phyloP scores from a whole-genome alignment of 2,888 invertebrate genomes.

The Periphyllus acericola region DNA sequence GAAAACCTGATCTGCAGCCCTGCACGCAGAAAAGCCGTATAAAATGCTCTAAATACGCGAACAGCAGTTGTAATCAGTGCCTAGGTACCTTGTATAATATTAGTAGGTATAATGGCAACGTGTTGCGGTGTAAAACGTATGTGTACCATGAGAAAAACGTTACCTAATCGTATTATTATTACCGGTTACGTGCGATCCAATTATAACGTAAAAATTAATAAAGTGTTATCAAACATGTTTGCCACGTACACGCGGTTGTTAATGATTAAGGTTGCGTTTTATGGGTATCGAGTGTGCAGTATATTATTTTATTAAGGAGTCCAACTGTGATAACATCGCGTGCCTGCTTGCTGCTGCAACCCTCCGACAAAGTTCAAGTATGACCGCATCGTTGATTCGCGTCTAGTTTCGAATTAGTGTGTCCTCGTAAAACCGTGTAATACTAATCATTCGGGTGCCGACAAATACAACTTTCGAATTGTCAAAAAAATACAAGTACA shows the following conservation, averaged over 20 bases:
- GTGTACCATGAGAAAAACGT: constrained; percentile 11
- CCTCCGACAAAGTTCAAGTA: neutral
- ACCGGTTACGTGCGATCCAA: constrained; percentile 42
- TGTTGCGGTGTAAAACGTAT: constrained; percentile 10
- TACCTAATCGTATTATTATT: constrained; percentile 32
- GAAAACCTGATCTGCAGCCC: constrained; percentile 32
- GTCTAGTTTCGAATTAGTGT: too few species aligned
- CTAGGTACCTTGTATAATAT: neutral
- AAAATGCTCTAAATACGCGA: constrained; percentile 15
- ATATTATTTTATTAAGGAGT: too few species aligned
- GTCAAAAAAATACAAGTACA: too few species aligned
- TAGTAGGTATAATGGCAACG: neutral
- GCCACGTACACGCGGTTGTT: neutral
- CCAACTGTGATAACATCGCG: neutral
- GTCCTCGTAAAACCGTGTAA: too few species aligned
- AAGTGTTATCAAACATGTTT: constrained; percentile 29
- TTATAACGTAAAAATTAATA: constrained; percentile 46
- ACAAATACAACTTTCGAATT: too few species aligned
- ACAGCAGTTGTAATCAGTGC: neutral
- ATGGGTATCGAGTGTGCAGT: neutral
- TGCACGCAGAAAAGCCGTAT: neutral
- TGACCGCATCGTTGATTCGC: neutral
- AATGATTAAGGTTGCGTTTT: neutral
- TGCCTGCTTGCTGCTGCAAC: neutral
- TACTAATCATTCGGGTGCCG: too few species aligned